phyloP scores from a whole-genome alignment of 2,113 vertebrate species.

The Sporophila hypoxantha region DNA sequence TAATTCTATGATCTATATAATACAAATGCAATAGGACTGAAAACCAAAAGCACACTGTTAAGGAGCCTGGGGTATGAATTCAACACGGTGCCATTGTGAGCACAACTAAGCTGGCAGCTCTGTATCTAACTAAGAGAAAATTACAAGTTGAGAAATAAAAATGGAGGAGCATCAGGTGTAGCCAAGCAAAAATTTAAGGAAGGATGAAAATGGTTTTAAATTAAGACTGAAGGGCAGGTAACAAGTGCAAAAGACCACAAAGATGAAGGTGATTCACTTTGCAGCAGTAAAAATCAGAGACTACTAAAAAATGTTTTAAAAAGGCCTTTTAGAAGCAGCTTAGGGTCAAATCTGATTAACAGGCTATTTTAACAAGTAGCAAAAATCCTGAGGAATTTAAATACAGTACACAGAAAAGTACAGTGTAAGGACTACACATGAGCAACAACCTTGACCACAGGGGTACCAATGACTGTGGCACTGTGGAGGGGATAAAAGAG shows the following conservation, averaged over 20 bases:
- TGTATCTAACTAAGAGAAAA: background rate
- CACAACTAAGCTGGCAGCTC: background rate
- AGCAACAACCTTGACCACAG: background rate
- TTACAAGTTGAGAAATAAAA: background rate
- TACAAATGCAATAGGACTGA: background rate
- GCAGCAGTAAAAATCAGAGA: background rate
- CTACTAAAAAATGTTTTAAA: background rate
- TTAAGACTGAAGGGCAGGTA: background rate
- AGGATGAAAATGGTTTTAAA: background rate
- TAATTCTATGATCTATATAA: background rate
- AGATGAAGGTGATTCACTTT: background rate
- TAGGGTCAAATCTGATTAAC: background rate
- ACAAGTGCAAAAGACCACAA: background rate
- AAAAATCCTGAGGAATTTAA: background rate
- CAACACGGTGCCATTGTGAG: fast-evolving
- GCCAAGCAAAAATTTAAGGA: background rate
- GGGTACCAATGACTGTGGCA: background rate
- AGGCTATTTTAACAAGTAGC: background rate
- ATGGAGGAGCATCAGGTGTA: fast-evolving
- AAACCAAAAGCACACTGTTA: background rate
- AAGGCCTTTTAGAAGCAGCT: background rate
- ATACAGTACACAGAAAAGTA: background rate
- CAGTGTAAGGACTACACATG: fast-evolving
- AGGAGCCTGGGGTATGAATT: background rate
- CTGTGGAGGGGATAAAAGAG: background rate